Evolutionary conservation across 1,140 invertebrate genomes (phyloP).

Genomic region (Caenorhabditis briggsae): DNA sequence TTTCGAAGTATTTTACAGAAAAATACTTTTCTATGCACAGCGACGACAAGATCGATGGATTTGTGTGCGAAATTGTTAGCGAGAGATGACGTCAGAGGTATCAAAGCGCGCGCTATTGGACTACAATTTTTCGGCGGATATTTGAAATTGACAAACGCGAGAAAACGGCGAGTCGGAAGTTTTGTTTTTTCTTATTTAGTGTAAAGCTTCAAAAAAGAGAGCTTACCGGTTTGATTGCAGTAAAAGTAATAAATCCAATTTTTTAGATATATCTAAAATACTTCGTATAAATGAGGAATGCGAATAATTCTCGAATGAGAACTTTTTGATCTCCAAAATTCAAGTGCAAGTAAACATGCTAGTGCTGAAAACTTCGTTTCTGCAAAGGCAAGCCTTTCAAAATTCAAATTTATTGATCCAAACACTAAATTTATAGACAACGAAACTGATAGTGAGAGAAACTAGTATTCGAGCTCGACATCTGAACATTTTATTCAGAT

Average conservation of each 20-base stretch:
- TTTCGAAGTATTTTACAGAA: not conserved
- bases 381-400: not conserved
- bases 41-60: too few relatives aligned
- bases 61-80: too few relatives aligned
- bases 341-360: not conserved
- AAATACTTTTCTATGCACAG: too few relatives aligned
- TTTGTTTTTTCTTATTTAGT: too few relatives aligned
- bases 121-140: too few relatives aligned
- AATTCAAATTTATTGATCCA: too few relatives aligned
- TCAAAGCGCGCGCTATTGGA: too few relatives aligned
- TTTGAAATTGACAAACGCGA: not conserved
- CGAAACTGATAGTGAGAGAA: not conserved
- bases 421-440: not conserved
- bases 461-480: not conserved
- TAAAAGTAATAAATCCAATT: constrained; percentile 24
- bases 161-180: not conserved
- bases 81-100: too few relatives aligned
- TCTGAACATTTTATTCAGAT: not conserved
- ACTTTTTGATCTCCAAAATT: constrained; percentile 21
- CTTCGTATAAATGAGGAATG: constrained; percentile 19
- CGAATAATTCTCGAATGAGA: constrained; percentile 25
- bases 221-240: too few relatives aligned
- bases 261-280: not conserved
- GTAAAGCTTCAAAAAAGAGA: not conserved
- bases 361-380: not conserved